Percentiles rank a stretch among this genome's conserved stretches.
phyloP scores from a whole-genome alignment of 2,888 invertebrate genomes.

The Isotomurus palustris region DNA sequence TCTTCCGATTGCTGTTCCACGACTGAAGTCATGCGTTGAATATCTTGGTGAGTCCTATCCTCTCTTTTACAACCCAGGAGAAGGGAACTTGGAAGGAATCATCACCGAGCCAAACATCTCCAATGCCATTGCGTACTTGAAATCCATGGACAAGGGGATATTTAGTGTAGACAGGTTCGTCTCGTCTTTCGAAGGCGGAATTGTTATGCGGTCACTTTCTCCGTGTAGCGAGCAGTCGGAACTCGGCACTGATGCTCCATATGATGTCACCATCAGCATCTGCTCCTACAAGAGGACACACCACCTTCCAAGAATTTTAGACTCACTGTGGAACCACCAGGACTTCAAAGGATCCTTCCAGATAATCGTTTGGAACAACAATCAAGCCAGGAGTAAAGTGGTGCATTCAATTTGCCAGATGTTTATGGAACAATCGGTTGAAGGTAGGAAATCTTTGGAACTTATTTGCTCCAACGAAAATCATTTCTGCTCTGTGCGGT shows the following conservation, averaged over 20 bases:
- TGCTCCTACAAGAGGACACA: conserved; percentile 35
- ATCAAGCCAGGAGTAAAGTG: conserved; percentile 11
- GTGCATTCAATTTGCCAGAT: conserved; percentile 15
- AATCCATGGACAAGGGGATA: conserved; percentile 24
- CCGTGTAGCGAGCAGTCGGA: too few relatives aligned
- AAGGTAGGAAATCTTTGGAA: conserved; percentile 9
- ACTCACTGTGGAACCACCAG: conserved; percentile 26
- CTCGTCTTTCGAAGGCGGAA: conserved; percentile 15
- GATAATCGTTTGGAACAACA: conserved; percentile 37
- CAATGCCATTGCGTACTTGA: conserved; percentile 20
- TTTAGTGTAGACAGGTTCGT: conserved; percentile 12
- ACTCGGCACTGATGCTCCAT: conserved; percentile 1
- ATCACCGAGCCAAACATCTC: conserved; percentile 22
- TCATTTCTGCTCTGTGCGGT: conserved; percentile 28
- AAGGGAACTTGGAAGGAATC: conserved; percentile 4
- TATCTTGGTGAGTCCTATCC: conserved; percentile 29
- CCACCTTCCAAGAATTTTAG: conserved; percentile 21
- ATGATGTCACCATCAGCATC: conserved; percentile 30
- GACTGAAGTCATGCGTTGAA: conserved; percentile 16
- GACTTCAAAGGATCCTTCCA: conserved; percentile 25
- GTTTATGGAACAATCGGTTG: conserved; percentile 13
- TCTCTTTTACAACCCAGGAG: conserved; percentile 18
- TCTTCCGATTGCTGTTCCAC: conserved; percentile 22
- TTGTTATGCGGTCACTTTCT: conserved; percentile 18
- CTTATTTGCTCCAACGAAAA: conserved; percentile 24